Evolutionary conservation across 2,888 invertebrate genomes (phyloP).

Genomic region (Lithodes maja): DNA sequence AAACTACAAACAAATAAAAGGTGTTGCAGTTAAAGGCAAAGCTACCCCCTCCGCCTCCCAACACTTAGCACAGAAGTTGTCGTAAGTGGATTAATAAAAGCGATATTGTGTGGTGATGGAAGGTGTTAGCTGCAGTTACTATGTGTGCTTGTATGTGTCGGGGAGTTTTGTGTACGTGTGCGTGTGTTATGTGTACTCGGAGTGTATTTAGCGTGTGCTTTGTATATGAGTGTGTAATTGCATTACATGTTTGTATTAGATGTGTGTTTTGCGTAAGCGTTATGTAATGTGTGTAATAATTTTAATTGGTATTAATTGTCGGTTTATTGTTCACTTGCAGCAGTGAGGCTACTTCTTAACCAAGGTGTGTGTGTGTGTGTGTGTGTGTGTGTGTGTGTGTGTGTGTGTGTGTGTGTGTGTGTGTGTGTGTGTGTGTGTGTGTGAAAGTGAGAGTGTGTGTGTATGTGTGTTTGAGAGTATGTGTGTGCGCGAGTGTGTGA

Average conservation of each 20-base stretch:
- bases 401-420: constrained; percentile 47
- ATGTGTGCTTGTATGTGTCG: constrained; percentile 31
- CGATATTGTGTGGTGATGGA: constrained; percentile 1
- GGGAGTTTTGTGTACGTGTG: constrained; percentile 37
- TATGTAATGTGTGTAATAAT: background rate
- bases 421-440: constrained; percentile 39
- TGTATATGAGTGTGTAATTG: too few relatives aligned
- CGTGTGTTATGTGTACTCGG: background rate
- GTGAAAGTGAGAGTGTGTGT: background rate
- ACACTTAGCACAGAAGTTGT: background rate
- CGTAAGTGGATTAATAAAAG: background rate
- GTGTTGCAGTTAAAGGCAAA: too few relatives aligned
- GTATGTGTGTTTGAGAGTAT: background rate
- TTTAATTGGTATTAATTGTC: background rate
- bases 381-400: constrained; percentile 44
- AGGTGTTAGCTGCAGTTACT: background rate
- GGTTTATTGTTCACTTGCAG: too few relatives aligned
- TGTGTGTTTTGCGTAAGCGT: too few relatives aligned
- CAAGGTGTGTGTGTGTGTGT: constrained; percentile 27
- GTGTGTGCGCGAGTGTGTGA: constrained; percentile 24
- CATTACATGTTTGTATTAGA: too few relatives aligned
- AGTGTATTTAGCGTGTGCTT: too few relatives aligned
- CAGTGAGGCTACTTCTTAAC: background rate
- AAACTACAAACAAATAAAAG: too few relatives aligned
- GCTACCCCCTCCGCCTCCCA: too few relatives aligned